Conservation (phyloP, 1,140 invertebrate genomes). For the Xylocopa sonorina region DNA sequence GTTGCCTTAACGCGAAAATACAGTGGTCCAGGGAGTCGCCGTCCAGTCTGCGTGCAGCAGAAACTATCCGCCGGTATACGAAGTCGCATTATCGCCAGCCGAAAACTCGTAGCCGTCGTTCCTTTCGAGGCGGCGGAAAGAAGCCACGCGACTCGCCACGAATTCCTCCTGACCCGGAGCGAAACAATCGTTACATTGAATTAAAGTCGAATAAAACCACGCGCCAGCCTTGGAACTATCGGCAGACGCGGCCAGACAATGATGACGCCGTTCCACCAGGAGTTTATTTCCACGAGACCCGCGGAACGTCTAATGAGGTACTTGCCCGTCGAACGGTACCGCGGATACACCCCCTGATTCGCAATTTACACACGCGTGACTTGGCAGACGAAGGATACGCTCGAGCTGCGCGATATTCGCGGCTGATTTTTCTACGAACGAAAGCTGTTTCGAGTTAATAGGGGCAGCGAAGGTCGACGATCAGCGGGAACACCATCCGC, state of each 20-base stretch:
- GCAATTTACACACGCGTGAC: not conserved
- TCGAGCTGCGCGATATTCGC: not conserved
- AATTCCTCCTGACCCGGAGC: conserved; percentile 25
- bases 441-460: not conserved
- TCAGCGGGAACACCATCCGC: too few relatives aligned
- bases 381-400: not conserved
- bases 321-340: not conserved
- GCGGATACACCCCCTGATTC: not conserved
- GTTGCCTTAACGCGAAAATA: conserved; percentile 10
- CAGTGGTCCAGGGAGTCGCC: conserved; percentile 42
- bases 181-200: conserved; percentile 62
- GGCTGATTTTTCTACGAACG: too few relatives aligned
- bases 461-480: not conserved
- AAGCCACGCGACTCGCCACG: conserved; percentile 39
- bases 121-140: conserved; percentile 17
- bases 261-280: not conserved
- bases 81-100: conserved; percentile 30
- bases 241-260: not conserved
- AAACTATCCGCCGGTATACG: conserved; percentile 13
- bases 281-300: conserved; percentile 42
- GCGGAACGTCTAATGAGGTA: conserved; percentile 15
- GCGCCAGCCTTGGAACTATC: not conserved
- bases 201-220: conserved; percentile 59
- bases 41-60: conserved; percentile 42
- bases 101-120: conserved; percentile 53